phyloP scores from a whole-genome alignment of 2,888 invertebrate genomes.

The Torymus aiolomorphi region DNA sequence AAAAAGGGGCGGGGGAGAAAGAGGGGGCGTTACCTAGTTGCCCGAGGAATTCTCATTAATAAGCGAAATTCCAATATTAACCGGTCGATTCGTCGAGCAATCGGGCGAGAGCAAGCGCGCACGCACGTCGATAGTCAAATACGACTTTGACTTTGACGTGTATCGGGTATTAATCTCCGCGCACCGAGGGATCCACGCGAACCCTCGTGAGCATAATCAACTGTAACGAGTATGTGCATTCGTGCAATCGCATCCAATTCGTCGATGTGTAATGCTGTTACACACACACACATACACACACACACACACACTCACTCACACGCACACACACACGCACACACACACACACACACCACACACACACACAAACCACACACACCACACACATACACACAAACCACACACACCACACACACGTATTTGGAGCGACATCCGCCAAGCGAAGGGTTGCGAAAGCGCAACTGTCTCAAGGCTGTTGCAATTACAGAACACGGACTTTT shows the following conservation, averaged over 20 bases:
- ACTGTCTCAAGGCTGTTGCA: background rate
- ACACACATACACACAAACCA: too few relatives aligned
- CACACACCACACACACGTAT: too few relatives aligned
- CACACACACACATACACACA: too few relatives aligned
- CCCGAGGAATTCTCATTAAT: constrained; percentile 39
- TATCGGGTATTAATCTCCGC: constrained; percentile 30
- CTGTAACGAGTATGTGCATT: constrained; percentile 6
- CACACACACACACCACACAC: too few relatives aligned
- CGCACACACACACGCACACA: too few relatives aligned
- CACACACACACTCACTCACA: too few relatives aligned
- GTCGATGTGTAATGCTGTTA: background rate
- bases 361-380: too few relatives aligned
- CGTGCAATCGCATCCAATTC: background rate
- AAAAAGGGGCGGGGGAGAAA: background rate
- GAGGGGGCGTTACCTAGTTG: background rate
- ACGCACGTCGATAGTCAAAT: constrained; percentile 42
- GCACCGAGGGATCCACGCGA: background rate
- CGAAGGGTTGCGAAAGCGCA: background rate
- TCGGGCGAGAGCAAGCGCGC: constrained; percentile 11
- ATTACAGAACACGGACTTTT: background rate
- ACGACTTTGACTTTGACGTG: constrained; percentile 39
- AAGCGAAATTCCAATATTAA: constrained; percentile 47
- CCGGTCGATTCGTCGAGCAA: constrained; percentile 19
- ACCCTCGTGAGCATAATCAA: constrained; percentile 22
- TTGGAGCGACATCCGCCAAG: too few relatives aligned